Percentiles rank a stretch among this genome's conserved stretches.
These are phyloP conservation scores for Styela clava DNA, from an alignment of 23 tunicate species.

Conservation along the genomic window DNA sequence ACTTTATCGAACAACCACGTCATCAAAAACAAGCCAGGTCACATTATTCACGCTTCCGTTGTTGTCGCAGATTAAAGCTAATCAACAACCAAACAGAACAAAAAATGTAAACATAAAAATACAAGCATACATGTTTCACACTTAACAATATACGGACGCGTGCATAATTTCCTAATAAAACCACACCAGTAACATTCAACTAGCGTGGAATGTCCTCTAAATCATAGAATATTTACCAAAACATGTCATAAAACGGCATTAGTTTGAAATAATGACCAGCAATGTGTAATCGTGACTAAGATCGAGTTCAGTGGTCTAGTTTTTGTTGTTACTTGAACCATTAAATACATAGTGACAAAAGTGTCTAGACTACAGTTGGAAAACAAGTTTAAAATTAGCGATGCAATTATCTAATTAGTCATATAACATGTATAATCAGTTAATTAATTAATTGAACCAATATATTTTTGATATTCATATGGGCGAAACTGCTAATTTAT, in stretches of 20 bases:
- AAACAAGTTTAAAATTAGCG: background rate
- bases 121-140: background rate
- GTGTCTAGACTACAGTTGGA: background rate
- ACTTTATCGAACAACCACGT: too few species aligned
- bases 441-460: background rate
- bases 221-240: too few species aligned
- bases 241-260: background rate
- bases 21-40: background rate
- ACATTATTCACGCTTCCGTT: background rate
- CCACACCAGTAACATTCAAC: too few species aligned
- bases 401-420: background rate
- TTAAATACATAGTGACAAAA: background rate
- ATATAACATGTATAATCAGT: background rate
- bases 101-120: too few species aligned
- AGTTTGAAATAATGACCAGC: background rate
- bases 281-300: background rate
- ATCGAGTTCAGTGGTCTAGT: background rate
- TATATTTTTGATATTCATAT: background rate
- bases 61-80: background rate
- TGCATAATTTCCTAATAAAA: too few species aligned
- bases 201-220: too few species aligned
- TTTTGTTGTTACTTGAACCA: background rate
- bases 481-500: background rate
- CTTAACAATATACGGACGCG: too few species aligned
- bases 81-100: background rate